Evolutionary conservation across 2,113 vertebrate species (phyloP).

Genomic region (Penelope pileata): DNA sequence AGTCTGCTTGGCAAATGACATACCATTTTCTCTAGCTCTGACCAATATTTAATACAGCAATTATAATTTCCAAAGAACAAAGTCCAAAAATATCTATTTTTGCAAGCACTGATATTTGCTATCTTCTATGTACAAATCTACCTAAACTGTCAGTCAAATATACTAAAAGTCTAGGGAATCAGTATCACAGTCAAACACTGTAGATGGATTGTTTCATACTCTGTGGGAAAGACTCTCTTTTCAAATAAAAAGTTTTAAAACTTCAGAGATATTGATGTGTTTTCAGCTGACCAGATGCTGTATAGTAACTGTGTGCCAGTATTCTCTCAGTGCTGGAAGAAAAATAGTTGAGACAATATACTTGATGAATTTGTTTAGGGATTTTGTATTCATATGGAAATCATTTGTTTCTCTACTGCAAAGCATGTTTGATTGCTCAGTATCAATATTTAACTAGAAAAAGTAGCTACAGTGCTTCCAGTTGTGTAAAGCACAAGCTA

Average conservation of each 20-base stretch:
- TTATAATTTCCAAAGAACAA: background rate
- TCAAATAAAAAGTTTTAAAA: conserved; percentile 25
- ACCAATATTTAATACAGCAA: background rate
- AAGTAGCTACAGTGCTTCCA: conserved; percentile 68
- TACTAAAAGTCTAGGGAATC: background rate
- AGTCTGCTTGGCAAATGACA: background rate
- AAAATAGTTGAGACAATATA: conserved; percentile 57
- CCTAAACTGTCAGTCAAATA: background rate
- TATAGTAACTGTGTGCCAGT: conserved; percentile 21
- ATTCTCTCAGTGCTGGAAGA: conserved; percentile 51
- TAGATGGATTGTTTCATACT: background rate
- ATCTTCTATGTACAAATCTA: background rate
- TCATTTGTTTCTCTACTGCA: conserved; percentile 60
- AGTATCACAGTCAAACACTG: background rate
- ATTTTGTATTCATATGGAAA: conserved; percentile 72
- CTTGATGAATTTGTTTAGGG: conserved; percentile 68
- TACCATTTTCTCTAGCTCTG: background rate
- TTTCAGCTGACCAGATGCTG: conserved; percentile 56
- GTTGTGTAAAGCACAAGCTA: conserved; percentile 43
- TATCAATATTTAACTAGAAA: conserved; percentile 68
- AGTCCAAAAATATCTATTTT: background rate
- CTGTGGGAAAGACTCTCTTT: conserved; percentile 34
- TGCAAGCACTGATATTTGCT: background rate
- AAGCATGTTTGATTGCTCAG: conserved; percentile 62
- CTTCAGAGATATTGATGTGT: conserved; percentile 16